phyloP scores from a whole-genome alignment of 2,113 vertebrate species.

The Cryptoleucopteryx plumbea region DNA sequence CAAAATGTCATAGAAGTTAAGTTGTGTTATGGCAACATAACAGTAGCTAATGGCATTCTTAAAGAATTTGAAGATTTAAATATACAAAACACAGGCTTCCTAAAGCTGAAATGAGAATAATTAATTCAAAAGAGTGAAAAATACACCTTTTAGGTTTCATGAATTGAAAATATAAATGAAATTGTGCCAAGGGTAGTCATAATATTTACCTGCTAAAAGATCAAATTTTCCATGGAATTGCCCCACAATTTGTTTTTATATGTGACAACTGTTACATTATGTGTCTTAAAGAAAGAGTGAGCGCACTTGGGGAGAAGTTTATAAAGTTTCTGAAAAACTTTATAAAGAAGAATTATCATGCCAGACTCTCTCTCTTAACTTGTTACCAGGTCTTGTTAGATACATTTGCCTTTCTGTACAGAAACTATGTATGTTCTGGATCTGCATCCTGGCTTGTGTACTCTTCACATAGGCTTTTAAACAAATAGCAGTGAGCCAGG shows the following conservation, averaged over 20 bases:
- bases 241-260: neutral
- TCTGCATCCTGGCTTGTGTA: neutral
- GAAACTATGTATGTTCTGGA: neutral
- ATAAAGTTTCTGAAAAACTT: neutral
- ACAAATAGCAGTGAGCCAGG: neutral
- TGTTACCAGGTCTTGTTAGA: neutral
- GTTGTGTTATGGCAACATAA: neutral
- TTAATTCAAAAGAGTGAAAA: neutral
- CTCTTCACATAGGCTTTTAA: neutral
- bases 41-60: neutral
- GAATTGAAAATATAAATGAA: neutral
- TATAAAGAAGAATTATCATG: neutral
- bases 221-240: neutral
- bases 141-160: neutral
- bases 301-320: neutral
- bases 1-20: neutral
- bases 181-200: neutral
- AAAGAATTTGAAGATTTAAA: neutral
- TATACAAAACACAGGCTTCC: neutral
- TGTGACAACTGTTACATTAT: neutral
- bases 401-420: neutral
- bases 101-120: neutral
- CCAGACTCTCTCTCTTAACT: neutral
- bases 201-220: neutral
- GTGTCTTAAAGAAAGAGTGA: neutral